Base-by-base conservation (phyloP, 2,888 invertebrate genomes). In the Polyommatus iphigenia region DNA sequence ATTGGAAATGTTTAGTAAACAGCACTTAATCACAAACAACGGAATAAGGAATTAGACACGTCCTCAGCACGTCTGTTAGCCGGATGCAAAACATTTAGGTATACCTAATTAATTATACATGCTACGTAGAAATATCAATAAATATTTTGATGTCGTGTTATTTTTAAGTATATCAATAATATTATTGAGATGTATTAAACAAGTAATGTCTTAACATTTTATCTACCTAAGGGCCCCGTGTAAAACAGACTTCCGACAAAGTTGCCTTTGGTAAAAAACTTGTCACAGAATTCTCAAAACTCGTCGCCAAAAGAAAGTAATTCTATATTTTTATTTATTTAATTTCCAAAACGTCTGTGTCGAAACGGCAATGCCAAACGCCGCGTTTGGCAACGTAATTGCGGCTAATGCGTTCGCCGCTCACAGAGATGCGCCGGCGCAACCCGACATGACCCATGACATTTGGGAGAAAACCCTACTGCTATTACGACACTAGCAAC, bases 11-110 rank as follows among this genome's bases (percentile, higher is more conserved):
- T 73, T 41, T 41, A 41, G 73, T 73, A 73, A 73, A 73, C 73
- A 72, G 18, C 18, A 10, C n/a, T 36, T 10, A 36, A 32, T 72
- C 71, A 72, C 73, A 41, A 73, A 73, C 72, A 73, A 73, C 73
- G 73, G 41, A 73, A 73, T 73, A 73, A 73, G 73, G 73, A 73
- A 41, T 73, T 73, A 73, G 73, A 46, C 73, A 73, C 73, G 73
- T 73, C 73, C 41, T 73, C 20, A 73, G 36, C 73, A 46, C 73
- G 20, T 73, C 73, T 73, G 46, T 41, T n/a, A 41, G 73, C 73
- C 73, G 73, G 73, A 73, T 73, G 46, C 41, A 73, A n/a, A 41
- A 20, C n/a, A 73, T 73, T 46, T 0, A 72, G n/a, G n/a, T 72
- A 72, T 41, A 41, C 4, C n/a, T 72, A 41, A 18, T 71, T 71